Conservation (phyloP, 2,888 invertebrate genomes). For the Drosophila lacicola region DNA sequence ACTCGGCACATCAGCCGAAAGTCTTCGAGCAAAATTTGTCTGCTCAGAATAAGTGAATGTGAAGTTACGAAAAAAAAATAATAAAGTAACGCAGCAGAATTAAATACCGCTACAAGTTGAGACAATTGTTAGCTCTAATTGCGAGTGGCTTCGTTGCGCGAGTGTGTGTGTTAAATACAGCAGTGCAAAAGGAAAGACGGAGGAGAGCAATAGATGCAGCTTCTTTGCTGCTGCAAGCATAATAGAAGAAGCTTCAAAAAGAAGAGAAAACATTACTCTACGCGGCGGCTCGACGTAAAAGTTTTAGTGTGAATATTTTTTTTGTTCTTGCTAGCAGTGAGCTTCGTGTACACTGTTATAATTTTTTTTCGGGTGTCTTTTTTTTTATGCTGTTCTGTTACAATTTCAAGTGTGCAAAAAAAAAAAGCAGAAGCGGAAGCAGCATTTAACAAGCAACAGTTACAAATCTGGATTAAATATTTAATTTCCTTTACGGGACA, state of each 20-base stretch:
- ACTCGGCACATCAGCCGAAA: not conserved
- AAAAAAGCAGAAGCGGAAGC: slow-evolving; percentile 1
- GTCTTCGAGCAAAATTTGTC: slow-evolving; percentile 1
- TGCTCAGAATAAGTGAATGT: slow-evolving; percentile 22
- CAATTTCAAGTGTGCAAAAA: slow-evolving; percentile 1
- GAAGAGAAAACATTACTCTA: slow-evolving; percentile 6
- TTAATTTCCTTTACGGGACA: slow-evolving; percentile 8
- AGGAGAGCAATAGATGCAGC: slow-evolving; percentile 28
- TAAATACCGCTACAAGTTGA: slow-evolving; percentile 27
- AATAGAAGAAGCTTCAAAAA: slow-evolving; percentile 1
- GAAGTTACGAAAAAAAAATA: slow-evolving; percentile 16
- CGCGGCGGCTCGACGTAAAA: slow-evolving; percentile 13
- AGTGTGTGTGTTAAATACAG: slow-evolving; percentile 8
- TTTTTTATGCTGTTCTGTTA: slow-evolving; percentile 11
- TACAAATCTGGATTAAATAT: slow-evolving; percentile 40
- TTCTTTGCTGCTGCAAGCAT: slow-evolving; percentile 2
- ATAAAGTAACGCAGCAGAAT: not conserved
- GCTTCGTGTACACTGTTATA: not conserved
- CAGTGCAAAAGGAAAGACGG: slow-evolving; percentile 1
- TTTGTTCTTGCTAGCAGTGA: slow-evolving; percentile 9
- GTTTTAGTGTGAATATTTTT: slow-evolving; percentile 14
- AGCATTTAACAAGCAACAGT: not conserved
- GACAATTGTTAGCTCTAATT: slow-evolving; percentile 28
- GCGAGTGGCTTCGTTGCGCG: slow-evolving; percentile 11
- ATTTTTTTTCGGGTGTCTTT: slow-evolving; percentile 32